Evolutionary conservation across 2,113 vertebrate genomes (phyloP).

Genomic region (Platanista minor): DNA sequence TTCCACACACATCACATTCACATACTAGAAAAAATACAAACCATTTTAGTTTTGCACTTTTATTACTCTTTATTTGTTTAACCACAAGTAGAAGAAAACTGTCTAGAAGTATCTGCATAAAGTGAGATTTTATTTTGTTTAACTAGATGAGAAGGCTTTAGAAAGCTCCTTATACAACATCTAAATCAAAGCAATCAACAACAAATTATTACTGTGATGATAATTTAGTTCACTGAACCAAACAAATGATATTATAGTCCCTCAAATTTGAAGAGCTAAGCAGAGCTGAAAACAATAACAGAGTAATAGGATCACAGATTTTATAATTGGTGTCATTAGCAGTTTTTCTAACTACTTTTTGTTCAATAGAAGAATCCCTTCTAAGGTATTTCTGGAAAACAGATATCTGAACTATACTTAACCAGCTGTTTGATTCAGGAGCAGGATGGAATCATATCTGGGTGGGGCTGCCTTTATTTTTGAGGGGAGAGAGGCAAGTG

Average conservation of each 20-base stretch:
- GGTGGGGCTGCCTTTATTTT: not conserved
- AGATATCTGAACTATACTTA: not conserved
- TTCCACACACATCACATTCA: not conserved
- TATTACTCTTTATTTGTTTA: slow-evolving; percentile 22
- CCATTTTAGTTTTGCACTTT: not conserved
- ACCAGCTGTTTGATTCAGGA: not conserved
- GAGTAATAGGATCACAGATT: not conserved
- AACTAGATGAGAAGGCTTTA: not conserved
- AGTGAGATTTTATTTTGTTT: not conserved
- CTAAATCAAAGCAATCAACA: not conserved
- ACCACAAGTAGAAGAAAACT: not conserved
- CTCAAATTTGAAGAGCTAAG: not conserved
- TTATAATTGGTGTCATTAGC: not conserved
- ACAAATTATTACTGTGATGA: not conserved
- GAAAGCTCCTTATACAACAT: not conserved
- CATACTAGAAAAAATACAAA: not conserved
- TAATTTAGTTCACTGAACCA: slow-evolving; percentile 1
- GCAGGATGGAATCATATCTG: not conserved
- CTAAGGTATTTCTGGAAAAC: not conserved
- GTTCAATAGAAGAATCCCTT: not conserved
- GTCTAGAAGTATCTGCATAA: not conserved
- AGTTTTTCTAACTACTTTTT: not conserved
- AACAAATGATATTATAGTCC: not conserved
- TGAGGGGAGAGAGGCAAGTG: not conserved
- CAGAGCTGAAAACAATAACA: not conserved